Evolutionary conservation across 53 echinoderm and acorn worm species (phyloP).

Genomic region (Echinometra lucunter): DNA sequence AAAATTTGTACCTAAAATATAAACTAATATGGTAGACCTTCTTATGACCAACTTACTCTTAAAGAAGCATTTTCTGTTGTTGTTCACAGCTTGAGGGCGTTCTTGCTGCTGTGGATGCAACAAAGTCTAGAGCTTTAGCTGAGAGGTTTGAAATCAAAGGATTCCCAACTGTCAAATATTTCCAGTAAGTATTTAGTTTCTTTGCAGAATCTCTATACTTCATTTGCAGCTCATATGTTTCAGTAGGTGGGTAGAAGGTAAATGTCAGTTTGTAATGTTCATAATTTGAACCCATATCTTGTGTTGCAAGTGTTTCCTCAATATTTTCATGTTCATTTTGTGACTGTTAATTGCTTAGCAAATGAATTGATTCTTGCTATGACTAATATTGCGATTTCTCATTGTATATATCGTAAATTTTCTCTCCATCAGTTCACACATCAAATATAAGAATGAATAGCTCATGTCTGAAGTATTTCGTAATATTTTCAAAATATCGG

Average conservation of each 20-base stretch:
- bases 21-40: too few species aligned
- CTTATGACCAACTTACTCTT: neutral
- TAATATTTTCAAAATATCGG: neutral
- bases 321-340: too few species aligned
- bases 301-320: neutral
- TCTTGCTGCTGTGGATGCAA: slow-evolving; percentile 92
- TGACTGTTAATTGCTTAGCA: too few species aligned
- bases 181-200: slow-evolving; percentile 79
- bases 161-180: slow-evolving; percentile 95
- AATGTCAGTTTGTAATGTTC: neutral
- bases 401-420: too few species aligned
- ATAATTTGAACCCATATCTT: neutral
- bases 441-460: neutral
- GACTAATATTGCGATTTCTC: too few species aligned
- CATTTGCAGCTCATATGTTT: neutral
- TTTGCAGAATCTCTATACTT: neutral
- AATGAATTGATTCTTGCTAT: too few species aligned
- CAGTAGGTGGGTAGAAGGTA: neutral
- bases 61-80: neutral
- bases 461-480: neutral
- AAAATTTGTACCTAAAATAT: too few species aligned
- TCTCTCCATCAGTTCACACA: neutral
- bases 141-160: slow-evolving; percentile 91
- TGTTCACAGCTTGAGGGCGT: slow-evolving; percentile 78
- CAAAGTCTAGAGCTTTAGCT: slow-evolving; percentile 72